Evolutionary conservation across 2,797 vertebrate genomes (phyloP).

Genomic region (Euthynnus affinis): DNA sequence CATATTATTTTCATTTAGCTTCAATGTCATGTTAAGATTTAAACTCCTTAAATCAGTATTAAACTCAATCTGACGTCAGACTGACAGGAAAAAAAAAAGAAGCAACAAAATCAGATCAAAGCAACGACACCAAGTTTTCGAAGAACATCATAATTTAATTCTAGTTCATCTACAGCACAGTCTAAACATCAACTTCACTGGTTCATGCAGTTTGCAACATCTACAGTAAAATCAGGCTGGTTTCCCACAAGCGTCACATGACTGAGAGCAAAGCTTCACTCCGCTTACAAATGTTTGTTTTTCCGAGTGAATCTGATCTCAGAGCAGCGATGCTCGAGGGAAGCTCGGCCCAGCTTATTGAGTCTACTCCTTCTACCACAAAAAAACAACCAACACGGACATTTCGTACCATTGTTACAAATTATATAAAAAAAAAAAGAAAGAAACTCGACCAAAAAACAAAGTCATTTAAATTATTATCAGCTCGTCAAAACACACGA

Average conservation of each 20-base stretch:
- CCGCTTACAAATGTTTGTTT: not conserved
- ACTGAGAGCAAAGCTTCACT: not conserved
- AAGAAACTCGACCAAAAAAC: conserved; percentile 73
- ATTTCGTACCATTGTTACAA: conserved; percentile 87
- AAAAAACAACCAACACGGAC: conserved; percentile 86
- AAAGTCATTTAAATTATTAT: conserved; percentile 82
- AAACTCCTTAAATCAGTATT: too few species aligned
- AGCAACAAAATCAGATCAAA: not conserved
- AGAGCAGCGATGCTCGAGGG: not conserved
- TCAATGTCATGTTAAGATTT: too few species aligned
- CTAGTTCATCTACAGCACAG: conserved; percentile 92
- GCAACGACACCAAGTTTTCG: conserved; percentile 31
- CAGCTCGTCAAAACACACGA: conserved; percentile 52
- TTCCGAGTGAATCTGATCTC: not conserved
- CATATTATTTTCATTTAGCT: too few species aligned
- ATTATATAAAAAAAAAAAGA: conserved; percentile 80
- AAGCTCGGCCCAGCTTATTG: conserved; percentile 33
- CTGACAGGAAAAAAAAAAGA: too few species aligned
- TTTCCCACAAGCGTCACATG: not conserved
- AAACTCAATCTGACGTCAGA: not conserved
- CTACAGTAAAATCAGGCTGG: conserved; percentile 83
- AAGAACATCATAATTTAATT: conserved; percentile 89
- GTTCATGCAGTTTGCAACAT: conserved; percentile 94
- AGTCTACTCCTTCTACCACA: conserved; percentile 81
- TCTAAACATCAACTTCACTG: conserved; percentile 90